Base-by-base conservation (phyloP, 2,797 vertebrate species). In the Artibeus jamaicensis region DNA sequence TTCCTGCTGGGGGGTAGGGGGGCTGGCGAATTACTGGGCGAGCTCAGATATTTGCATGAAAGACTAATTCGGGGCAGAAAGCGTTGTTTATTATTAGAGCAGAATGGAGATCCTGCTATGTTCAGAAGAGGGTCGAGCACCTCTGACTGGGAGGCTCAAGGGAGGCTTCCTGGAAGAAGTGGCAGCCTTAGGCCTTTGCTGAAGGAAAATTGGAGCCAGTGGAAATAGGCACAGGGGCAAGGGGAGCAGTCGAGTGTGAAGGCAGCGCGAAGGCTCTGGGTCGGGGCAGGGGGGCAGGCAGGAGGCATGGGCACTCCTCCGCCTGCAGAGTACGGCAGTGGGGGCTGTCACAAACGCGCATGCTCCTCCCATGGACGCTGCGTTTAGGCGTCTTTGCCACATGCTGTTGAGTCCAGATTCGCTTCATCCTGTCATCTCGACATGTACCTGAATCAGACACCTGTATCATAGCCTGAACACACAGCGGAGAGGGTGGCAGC, bases 261-360 rank as follows among this genome's bases (percentile, higher is more conserved):
- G 34, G 88, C 59, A 53, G 46, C 53, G 10, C 1, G 24, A 19
- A 0, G 26, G 68, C n/a, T 77, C 79, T 21, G 16, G 50, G 78
- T n/a, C 26, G 5, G 22, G 48, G 37, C 9, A 14, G 10, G 32
- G 26, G 6, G 50, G 4, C 0, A 46, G n/a, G 29, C 44, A 6
- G 0, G 21, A 34, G 67, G 59, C 26, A 0, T 1, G 0, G 34
- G 19, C 44, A 16, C 9, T 55, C 82, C n/a, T 62, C 21, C 34
- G 10, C 15, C 37, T 29, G 0, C 44, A 62, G 42, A 50, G 42
- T 37, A 10, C 55, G 74, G 32, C 48, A 21, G 14, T n/a, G 12
- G 39, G 48, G 42, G 16, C 71, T 29, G 1, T 44, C 2, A 0
- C 11, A 42, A 26, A 48, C 8, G 18, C 12, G 0, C 0, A 0